A percentile compares a stretch with the other conserved stretches of the same genome.
Evolutionary conservation across 2,797 vertebrate species (phyloP).

Genomic region (Hippocampus kuda): DNA sequence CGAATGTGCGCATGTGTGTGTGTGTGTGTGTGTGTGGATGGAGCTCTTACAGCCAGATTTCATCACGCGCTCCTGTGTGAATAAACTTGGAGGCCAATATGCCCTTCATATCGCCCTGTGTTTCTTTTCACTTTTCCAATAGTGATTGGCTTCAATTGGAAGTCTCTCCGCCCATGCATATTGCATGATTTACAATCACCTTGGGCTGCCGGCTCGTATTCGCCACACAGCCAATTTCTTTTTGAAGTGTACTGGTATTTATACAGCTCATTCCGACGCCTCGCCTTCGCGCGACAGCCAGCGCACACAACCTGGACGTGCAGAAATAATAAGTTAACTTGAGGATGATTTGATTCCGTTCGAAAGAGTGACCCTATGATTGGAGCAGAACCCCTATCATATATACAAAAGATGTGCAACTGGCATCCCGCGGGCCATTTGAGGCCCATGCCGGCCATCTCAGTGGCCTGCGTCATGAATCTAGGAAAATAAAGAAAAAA

Average conservation of each 20-base stretch:
- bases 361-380: conserved; percentile 3
- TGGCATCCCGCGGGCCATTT: too few relatives aligned
- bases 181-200: conserved; percentile 50
- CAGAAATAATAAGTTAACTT: not conserved
- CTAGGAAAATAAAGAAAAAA: too few relatives aligned
- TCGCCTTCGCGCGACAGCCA: conserved; percentile 10
- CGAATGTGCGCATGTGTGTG: conserved; percentile 67
- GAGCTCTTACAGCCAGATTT: conserved; percentile 55
- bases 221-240: conserved; percentile 27
- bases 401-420: not conserved
- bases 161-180: conserved; percentile 38
- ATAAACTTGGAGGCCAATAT: conserved; percentile 62
- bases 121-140: conserved; percentile 47
- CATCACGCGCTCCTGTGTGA: conserved; percentile 55
- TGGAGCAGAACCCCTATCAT: conserved; percentile 8
- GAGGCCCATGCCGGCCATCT: too few relatives aligned
- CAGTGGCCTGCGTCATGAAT: too few relatives aligned
- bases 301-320: not conserved
- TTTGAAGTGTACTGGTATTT: conserved; percentile 29
- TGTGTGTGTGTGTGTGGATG: conserved; percentile 49
- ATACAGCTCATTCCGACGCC: conserved; percentile 25
- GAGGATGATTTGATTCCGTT: not conserved
- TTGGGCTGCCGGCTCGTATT: conserved; percentile 35
- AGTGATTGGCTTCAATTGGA: conserved; percentile 43
- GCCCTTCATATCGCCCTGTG: conserved; percentile 49